These are phyloP conservation scores for Diorhabda elongata DNA, from an alignment of 1,140 invertebrate species.

Conservation along the genomic window DNA sequence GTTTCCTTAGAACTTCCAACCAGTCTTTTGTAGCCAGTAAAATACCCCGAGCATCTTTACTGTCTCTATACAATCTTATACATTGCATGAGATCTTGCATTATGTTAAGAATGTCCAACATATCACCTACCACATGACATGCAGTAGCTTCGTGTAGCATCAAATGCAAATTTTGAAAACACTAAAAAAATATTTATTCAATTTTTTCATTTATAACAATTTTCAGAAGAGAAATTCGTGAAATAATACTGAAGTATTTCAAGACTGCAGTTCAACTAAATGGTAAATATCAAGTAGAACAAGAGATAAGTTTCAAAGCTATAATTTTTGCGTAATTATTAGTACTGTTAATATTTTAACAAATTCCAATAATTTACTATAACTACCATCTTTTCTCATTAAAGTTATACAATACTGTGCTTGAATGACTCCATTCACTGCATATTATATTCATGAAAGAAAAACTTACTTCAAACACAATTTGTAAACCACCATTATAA, in stretches of 20 bases:
- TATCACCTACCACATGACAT: slow-evolving; percentile 77
- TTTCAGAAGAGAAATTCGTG: background rate
- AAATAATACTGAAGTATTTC: background rate
- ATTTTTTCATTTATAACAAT: too few species aligned
- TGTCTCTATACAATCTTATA: slow-evolving; percentile 60
- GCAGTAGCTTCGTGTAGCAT: slow-evolving; percentile 93
- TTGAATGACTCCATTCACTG: too few species aligned
- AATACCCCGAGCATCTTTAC: slow-evolving; percentile 61
- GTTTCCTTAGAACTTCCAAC: slow-evolving; percentile 75
- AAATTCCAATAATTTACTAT: too few species aligned
- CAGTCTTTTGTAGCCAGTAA: slow-evolving; percentile 74
- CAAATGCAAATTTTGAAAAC: slow-evolving; percentile 83
- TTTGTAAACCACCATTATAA: slow-evolving; percentile 80
- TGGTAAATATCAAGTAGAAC: too few species aligned
- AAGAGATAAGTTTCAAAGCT: too few species aligned
- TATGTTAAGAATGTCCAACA: slow-evolving; percentile 77
- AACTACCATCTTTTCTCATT: too few species aligned
- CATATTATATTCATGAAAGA: too few species aligned
- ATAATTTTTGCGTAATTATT: too few species aligned
- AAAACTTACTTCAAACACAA: slow-evolving; percentile 72
- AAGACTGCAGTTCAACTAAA: too few species aligned
- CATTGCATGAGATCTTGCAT: slow-evolving; percentile 68
- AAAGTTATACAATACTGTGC: too few species aligned
- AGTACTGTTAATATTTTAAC: too few species aligned
- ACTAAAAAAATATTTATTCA: slow-evolving; percentile 50